Base-by-base conservation (phyloP, 1,140 invertebrate genomes). In the Episyrphus balteatus region DNA sequence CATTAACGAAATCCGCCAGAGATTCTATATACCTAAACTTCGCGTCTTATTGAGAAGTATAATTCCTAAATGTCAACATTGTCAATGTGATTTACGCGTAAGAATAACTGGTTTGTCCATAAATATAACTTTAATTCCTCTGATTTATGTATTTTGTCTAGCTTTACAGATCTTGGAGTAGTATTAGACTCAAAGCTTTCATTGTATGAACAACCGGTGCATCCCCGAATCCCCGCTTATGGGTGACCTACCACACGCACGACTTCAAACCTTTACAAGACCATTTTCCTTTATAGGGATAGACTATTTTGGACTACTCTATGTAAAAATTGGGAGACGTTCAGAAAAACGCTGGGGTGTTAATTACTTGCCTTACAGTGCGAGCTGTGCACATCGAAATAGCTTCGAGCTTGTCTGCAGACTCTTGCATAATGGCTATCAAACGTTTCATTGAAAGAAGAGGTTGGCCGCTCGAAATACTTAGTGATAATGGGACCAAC, bases 311-410 rank as follows among this genome's bases (percentile, higher is more conserved):
- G 44, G 44, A 37, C 44, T 13, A 12, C 31, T 37, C 9, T 32
- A 7, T 15, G 17, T 33, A 14, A 46, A 14, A n/a, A 21, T 42
- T 21, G 32, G n/a, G 44, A 8, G 52, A 34, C 21, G 50, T 1
- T 44, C 31, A 11, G 41, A 54, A 10, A 65, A 65, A 42, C 49
- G 49, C 3, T 66, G 55, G 42, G 46, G 53, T 17, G 51, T n/a
- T 65, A 9, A 59, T 66, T 43, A 59, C 56, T 5, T 66, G 58
- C 38, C 47, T 55, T 5, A 47, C 55, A 0, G 55, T 52, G 18
- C 33, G 54, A 41, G 60, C 58, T 14, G 46, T 61, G 6, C 62
- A 44, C 26, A 7, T 30, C 7, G 42, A 17, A 26, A n/a, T 58
- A 5, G 56, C n/a, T 34, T n/a, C 33, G 9, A 9, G n/a, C 9